phyloP scores from a whole-genome alignment of 2,797 vertebrate species.

The Tapirus indicus region DNA sequence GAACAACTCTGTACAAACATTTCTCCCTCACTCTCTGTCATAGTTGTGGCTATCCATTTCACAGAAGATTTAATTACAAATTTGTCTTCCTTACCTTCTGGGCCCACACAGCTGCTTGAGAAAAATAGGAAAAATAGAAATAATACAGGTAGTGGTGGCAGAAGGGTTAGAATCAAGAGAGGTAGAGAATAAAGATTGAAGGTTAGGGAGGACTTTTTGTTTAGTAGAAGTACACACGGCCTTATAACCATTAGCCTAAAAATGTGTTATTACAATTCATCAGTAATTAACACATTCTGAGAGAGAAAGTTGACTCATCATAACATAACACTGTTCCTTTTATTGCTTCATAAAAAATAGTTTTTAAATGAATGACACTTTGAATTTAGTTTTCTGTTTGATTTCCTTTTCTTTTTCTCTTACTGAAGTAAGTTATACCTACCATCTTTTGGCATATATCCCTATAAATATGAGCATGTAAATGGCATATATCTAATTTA shows the following conservation, averaged over 20 bases:
- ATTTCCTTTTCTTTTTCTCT: not conserved
- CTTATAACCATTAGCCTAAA: not conserved
- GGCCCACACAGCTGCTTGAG: slow-evolving; percentile 32
- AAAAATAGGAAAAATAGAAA: not conserved
- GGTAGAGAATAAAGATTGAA: slow-evolving; percentile 28
- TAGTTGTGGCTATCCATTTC: slow-evolving; percentile 54
- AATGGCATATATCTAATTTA: not conserved
- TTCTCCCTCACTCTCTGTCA: not conserved
- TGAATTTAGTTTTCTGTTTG: not conserved
- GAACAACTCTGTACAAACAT: not conserved
- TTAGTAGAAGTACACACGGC: not conserved
- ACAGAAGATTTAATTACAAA: slow-evolving; percentile 53
- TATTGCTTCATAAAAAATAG: not conserved
- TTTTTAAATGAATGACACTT: not conserved
- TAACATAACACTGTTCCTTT: not conserved
- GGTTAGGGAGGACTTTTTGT: not conserved
- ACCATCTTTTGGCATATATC: not conserved
- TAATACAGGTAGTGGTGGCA: not conserved
- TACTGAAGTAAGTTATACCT: not conserved
- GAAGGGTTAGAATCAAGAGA: not conserved
- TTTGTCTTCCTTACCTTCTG: slow-evolving; percentile 76
- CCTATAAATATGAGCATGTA: not conserved
- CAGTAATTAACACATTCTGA: slow-evolving; percentile 29
- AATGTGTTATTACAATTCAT: not conserved
- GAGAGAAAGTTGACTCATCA: not conserved